Evolutionary conservation across 2,113 vertebrate species (phyloP), one percentile per base, ranked within the genome.

Genomic region (Sinocyclocheilus anophthalmus): DNA sequence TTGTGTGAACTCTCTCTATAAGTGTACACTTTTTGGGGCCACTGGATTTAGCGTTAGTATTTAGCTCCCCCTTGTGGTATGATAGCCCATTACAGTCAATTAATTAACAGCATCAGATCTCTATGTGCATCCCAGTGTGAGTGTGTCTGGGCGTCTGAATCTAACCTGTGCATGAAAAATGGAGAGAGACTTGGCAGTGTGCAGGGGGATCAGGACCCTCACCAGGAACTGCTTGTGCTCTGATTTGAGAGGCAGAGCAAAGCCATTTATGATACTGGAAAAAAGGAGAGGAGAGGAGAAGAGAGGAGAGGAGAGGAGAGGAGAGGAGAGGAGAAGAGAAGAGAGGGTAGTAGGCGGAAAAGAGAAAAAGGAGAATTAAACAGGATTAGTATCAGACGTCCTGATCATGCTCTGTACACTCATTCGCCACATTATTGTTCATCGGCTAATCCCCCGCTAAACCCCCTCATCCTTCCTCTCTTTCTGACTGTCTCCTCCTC

Each of bases 171-270:
- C 97, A 0, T 98, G 97, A 92, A 98, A 98, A 90, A 97, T 96
- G 89, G 97, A 97, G 50, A 97, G 96, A 0, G 96, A 97, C 93
- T 97, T 97, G 83, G 97, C 96, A 0, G 97, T 97, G 92, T 97
- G 97, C 9, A 98, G 94, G 1, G 97, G 97, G 85, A 98, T 97
- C 87, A 98, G 95, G 85, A 98, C 97, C 20, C 97, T 95, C 4
- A 97, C 96, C 91, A 98, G 95, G 92, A 98, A 98, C 93, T 98
- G 97, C 90, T 98, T 98, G 90, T 98, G 97, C 91, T 98, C 97
- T 0, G 97, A 96, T 93, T 98, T 98, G 91, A 98, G 94, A 20
- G 97, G 97, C 93, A 97, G 92, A 1, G 97, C 97, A 78, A 98
- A 98, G 89, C 97, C 97, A 33, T 98, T 98, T 89, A 98, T 98